Conservation (phyloP, 1,140 invertebrate species). For the Leptinotarsa undecemlineata region DNA sequence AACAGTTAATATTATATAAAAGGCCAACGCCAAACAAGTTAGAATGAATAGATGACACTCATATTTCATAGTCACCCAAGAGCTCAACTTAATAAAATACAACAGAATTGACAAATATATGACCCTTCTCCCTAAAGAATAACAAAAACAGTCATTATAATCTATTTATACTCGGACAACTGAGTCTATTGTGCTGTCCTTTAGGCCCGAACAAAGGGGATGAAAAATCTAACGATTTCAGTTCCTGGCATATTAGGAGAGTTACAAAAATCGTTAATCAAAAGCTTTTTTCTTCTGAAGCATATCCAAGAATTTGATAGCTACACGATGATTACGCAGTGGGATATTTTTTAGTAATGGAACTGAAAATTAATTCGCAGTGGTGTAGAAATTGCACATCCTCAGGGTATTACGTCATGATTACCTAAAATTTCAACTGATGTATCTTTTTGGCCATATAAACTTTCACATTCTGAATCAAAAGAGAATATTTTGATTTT, state of each 20-base stretch:
- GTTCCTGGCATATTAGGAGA: background rate
- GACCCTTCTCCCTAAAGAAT: background rate
- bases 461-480: no score
- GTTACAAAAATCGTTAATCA: conserved; percentile 1
- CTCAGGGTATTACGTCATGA: no score
- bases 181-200: conserved; percentile 2
- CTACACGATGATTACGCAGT: background rate
- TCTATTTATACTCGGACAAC: conserved; percentile 3
- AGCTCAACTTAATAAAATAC: background rate
- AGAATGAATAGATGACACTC: background rate
- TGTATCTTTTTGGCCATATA: no score
- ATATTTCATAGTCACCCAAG: conserved; percentile 1
- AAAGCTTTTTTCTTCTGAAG: background rate
- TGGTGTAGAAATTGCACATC: no score
- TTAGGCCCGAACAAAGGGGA: conserved; percentile 4
- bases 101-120: conserved; percentile 1
- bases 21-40: no score
- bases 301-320: background rate
- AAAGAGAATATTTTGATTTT: no score
- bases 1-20: no score
- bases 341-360: conserved; percentile 3
- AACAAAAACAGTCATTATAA: conserved; percentile 1
- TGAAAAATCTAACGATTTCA: conserved; percentile 3
- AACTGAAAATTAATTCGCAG: background rate
- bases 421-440: no score